Conservation (phyloP, 2,797 vertebrate genomes). For the Danio albolineatus region DNA sequence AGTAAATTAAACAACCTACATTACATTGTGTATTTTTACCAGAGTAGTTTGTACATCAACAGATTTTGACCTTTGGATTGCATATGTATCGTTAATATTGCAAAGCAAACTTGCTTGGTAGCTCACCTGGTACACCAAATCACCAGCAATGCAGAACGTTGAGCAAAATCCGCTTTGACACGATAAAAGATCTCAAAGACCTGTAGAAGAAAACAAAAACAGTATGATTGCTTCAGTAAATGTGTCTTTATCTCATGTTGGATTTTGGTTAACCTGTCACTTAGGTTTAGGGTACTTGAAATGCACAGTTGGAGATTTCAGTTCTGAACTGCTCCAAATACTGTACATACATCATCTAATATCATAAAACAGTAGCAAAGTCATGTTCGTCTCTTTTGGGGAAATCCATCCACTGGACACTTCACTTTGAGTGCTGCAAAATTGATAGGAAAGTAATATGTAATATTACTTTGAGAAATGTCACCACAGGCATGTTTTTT, state of each 20-base stretch:
- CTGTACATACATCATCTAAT: neutral
- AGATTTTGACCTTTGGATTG: neutral
- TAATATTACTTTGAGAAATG: neutral
- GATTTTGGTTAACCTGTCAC: neutral
- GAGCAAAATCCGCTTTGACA: neutral
- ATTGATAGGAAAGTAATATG: fast-evolving
- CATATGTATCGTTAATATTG: neutral
- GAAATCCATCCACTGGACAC: neutral
- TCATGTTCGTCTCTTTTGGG: neutral
- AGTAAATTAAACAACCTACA: too few species aligned
- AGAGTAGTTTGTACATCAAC: neutral
- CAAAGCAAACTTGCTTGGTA: neutral
- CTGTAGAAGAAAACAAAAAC: neutral
- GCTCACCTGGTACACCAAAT: neutral
- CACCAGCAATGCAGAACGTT: too few species aligned
- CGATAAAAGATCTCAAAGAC: neutral
- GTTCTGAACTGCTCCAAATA: neutral
- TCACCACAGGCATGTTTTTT: neutral
- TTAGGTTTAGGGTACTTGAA: too few species aligned
- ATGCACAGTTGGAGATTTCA: neutral
- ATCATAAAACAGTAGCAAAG: neutral
- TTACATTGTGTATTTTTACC: neutral
- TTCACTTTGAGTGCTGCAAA: neutral
- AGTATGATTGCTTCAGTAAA: neutral
- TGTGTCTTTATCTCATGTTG: neutral